phyloP scores from a whole-genome alignment of 2,888 invertebrate genomes.

The Molanna angustata region DNA sequence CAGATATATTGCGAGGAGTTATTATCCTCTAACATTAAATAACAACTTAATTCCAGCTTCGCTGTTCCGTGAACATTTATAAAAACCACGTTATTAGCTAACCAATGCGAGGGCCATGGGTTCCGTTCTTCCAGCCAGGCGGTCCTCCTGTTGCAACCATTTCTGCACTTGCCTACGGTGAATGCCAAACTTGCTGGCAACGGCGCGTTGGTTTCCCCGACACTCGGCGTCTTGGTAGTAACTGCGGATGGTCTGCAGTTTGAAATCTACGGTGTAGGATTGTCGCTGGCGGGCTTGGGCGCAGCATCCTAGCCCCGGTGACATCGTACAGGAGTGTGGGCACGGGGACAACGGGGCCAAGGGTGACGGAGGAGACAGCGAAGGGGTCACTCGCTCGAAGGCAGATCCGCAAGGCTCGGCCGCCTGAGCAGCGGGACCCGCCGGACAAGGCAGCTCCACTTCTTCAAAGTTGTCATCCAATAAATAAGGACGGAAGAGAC shows the following conservation, averaged over 20 bases:
- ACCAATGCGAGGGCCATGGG: not conserved
- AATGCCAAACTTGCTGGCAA: conserved; percentile 48
- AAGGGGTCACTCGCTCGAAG: conserved; percentile 50
- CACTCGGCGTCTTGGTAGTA: conserved; percentile 40
- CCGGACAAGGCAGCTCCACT: conserved; percentile 39
- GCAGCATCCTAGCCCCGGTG: not conserved
- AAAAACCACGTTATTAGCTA: not conserved
- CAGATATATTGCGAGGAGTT: conserved; percentile 20
- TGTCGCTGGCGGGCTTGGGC: conserved; percentile 7
- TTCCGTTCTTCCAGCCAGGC: conserved; percentile 5
- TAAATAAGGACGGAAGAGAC: conserved; percentile 75
- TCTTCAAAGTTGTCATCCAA: conserved; percentile 59
- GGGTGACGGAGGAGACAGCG: conserved; percentile 29
- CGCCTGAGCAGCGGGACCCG: conserved; percentile 35
- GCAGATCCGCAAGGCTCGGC: conserved; percentile 42
- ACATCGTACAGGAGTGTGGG: conserved; percentile 4
- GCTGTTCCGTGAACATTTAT: not conserved
- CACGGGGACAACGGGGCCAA: conserved; percentile 11
- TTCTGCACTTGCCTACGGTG: conserved; percentile 53
- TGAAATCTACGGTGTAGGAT: conserved; percentile 51
- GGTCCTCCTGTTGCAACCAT: conserved; percentile 52
- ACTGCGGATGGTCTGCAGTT: conserved; percentile 44
- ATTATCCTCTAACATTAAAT: conserved; percentile 14
- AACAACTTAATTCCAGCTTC: not conserved
- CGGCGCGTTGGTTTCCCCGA: conserved; percentile 41